Conservation (phyloP, 1,140 invertebrate species). For the Ceratina calcarata region DNA sequence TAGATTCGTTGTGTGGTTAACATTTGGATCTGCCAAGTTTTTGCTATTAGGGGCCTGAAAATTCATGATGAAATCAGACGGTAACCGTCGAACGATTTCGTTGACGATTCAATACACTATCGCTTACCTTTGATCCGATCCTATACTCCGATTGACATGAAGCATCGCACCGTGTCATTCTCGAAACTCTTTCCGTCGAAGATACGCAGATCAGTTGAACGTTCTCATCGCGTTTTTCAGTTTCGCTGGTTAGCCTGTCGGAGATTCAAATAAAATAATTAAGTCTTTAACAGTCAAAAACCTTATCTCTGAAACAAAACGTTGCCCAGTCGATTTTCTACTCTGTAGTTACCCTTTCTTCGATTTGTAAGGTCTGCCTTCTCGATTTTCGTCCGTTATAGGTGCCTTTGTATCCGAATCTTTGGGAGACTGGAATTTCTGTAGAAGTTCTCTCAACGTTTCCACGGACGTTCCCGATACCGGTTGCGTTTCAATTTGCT, state of each 20-base stretch:
- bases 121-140: constrained; percentile 24
- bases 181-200: constrained; percentile 53
- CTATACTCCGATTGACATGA: constrained; percentile 66
- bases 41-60: constrained; percentile 7
- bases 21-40: background rate
- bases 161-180: constrained; percentile 56
- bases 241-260: constrained; percentile 26
- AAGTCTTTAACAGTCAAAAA: too few species aligned
- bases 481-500: constrained; percentile 9
- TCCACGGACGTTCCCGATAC: constrained; percentile 43
- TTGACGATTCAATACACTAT: background rate
- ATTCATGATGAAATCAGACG: background rate
- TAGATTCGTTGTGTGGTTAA: constrained; percentile 23
- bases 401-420: constrained; percentile 40
- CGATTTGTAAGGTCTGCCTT: constrained; percentile 28
- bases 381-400: constrained; percentile 9
- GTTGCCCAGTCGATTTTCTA: too few species aligned
- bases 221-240: constrained; percentile 55
- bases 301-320: too few species aligned
- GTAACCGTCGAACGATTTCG: background rate
- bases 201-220: constrained; percentile 67
- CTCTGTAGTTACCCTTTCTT: constrained; percentile 31
- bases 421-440: constrained; percentile 55
- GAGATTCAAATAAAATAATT: constrained; percentile 27
- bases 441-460: constrained; percentile 58